phyloP scores from a whole-genome alignment of 2,797 vertebrate species.

The Tinamus major region DNA sequence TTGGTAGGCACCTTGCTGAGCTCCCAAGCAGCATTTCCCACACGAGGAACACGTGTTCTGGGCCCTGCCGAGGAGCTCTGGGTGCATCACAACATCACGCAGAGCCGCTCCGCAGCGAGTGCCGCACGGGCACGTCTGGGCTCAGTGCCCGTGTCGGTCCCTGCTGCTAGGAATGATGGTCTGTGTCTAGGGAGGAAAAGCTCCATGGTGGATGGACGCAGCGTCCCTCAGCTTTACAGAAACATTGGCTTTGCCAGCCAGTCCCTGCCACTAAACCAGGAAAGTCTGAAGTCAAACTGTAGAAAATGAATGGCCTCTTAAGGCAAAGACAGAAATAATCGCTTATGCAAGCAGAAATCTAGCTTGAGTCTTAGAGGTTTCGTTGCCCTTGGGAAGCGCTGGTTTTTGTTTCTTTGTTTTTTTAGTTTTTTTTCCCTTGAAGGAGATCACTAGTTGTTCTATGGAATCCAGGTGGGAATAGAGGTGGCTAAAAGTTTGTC shows the following conservation, averaged over 20 bases:
- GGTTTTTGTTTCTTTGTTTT: background rate
- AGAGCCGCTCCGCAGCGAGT: background rate
- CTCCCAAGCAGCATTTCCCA: background rate
- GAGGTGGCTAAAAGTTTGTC: background rate
- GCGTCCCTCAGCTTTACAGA: background rate
- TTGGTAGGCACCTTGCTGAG: background rate
- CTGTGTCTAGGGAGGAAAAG: accelerated
- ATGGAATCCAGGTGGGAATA: background rate
- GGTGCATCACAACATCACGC: accelerated
- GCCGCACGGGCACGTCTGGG: accelerated
- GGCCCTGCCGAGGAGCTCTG: background rate
- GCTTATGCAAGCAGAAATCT: background rate
- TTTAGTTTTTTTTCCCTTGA: background rate
- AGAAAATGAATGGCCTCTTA: background rate
- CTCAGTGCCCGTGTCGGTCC: accelerated
- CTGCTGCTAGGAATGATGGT: background rate
- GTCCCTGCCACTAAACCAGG: background rate
- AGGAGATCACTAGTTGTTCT: background rate
- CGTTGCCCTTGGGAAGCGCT: background rate
- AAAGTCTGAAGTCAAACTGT: background rate
- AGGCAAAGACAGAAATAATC: background rate
- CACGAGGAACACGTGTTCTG: background rate
- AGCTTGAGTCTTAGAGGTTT: background rate
- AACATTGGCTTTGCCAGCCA: background rate
- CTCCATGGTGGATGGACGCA: accelerated